These are phyloP conservation scores for Melanostoma scalare DNA, from an alignment of 2,888 invertebrate species.

Conservation along the genomic window DNA sequence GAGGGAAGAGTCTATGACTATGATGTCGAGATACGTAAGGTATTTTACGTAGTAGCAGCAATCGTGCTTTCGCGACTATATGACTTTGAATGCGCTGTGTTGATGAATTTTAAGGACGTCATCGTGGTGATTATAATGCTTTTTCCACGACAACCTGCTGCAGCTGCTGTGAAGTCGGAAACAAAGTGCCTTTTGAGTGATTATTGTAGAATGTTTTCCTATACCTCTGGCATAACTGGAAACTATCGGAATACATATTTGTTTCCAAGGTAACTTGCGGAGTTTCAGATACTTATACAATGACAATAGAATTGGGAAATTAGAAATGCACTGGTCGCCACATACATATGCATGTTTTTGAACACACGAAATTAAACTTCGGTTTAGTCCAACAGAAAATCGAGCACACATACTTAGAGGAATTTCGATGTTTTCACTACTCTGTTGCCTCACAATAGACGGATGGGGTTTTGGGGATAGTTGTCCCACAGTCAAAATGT, in stretches of 20 bases:
- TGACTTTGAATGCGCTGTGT: slow-evolving; percentile 33
- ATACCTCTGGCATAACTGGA: background rate
- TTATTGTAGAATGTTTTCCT: slow-evolving; percentile 6
- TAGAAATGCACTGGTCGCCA: too few species aligned
- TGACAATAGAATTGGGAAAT: too few species aligned
- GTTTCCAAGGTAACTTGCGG: slow-evolving; percentile 2
- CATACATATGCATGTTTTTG: too few species aligned
- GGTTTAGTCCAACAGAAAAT: too few species aligned
- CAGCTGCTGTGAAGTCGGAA: slow-evolving; percentile 4
- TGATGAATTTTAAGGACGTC: slow-evolving; percentile 43
- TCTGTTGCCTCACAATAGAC: too few species aligned
- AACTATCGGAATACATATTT: slow-evolving; percentile 8
- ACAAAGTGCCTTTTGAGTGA: slow-evolving; percentile 39
- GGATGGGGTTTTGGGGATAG: too few species aligned
- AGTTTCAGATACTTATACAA: background rate
- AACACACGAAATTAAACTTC: too few species aligned
- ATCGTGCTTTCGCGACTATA: slow-evolving; percentile 24
- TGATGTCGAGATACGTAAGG: background rate
- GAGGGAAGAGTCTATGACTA: background rate
- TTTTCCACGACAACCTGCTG: slow-evolving; percentile 19
- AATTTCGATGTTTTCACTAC: too few species aligned
- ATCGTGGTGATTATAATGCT: slow-evolving; percentile 44
- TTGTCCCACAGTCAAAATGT: too few species aligned
- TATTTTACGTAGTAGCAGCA: background rate
- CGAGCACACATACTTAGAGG: too few species aligned